Percentiles rank a stretch among this genome's conserved stretches.
Evolutionary conservation across 2,797 vertebrate species (phyloP).

Genomic region (Sebastes diploproa): DNA sequence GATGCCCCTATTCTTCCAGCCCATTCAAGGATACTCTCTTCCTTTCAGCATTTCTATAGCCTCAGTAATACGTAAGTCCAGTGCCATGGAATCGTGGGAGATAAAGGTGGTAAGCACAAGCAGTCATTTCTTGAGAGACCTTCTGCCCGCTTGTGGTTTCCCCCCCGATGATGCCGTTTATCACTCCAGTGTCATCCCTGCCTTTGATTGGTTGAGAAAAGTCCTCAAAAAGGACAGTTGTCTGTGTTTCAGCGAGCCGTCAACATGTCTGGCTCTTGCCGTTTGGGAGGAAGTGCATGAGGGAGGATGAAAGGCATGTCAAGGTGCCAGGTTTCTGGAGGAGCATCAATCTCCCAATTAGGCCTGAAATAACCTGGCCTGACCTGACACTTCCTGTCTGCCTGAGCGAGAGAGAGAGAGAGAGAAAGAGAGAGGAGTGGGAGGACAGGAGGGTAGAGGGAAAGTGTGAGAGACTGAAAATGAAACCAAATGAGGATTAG

Average conservation of each 20-base stretch:
- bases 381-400: conserved; percentile 76
- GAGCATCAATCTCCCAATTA: conserved; percentile 83
- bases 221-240: conserved; percentile 65
- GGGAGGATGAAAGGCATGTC: conserved; percentile 76
- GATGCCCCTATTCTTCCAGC: conserved; percentile 57
- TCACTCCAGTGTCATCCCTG: conserved; percentile 41
- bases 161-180: neutral
- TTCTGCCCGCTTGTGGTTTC: neutral
- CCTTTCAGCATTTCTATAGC: conserved; percentile 46
- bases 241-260: conserved; percentile 70
- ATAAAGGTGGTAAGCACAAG: conserved; percentile 31
- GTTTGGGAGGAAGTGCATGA: conserved; percentile 74
- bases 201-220: conserved; percentile 37
- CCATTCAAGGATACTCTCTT: conserved; percentile 56
- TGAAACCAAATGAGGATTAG: conserved; percentile 28
- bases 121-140: conserved; percentile 14
- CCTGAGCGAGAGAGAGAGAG: conserved; percentile 23
- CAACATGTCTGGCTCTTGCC: conserved; percentile 74
- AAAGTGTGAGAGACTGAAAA: conserved; percentile 55
- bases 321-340: conserved; percentile 81
- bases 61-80: conserved; percentile 12
- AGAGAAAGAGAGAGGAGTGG: conserved; percentile 10
- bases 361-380: conserved; percentile 77
- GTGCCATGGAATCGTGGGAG: conserved; percentile 25
- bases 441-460: conserved; percentile 22